Evolutionary conservation across 2,797 vertebrate genomes (phyloP).

Genomic region (Sebastolobus alascanus): DNA sequence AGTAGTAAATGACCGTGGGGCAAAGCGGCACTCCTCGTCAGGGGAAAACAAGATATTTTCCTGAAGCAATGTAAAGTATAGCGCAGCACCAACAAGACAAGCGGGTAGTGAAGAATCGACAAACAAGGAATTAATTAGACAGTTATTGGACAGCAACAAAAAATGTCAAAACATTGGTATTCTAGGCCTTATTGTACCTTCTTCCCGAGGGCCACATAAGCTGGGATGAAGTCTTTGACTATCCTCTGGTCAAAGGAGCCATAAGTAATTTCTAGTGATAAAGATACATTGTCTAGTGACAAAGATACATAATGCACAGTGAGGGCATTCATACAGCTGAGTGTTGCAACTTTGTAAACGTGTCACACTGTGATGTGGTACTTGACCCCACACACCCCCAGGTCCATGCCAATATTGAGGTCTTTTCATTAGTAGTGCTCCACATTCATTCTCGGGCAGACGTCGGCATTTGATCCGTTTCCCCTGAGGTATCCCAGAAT

Average conservation of each 20-base stretch:
- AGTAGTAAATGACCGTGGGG: slow-evolving; percentile 90
- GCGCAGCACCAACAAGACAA: slow-evolving; percentile 86
- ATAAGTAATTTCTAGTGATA: too few species aligned
- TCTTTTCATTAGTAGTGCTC: slow-evolving; percentile 91
- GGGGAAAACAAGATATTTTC: slow-evolving; percentile 86
- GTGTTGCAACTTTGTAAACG: too few species aligned
- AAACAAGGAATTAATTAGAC: slow-evolving; percentile 40
- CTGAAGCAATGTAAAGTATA: slow-evolving; percentile 90
- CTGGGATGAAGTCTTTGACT: too few species aligned
- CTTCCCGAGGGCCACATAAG: too few species aligned
- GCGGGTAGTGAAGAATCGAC: neutral
- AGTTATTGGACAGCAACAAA: too few species aligned
- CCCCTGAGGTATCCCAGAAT: slow-evolving; percentile 93
- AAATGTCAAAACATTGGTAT: too few species aligned
- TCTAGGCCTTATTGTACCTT: too few species aligned
- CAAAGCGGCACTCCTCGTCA: slow-evolving; percentile 88
- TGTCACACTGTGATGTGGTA: slow-evolving; percentile 90
- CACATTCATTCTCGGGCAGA: slow-evolving; percentile 89
- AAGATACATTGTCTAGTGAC: too few species aligned
- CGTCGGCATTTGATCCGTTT: slow-evolving; percentile 90
- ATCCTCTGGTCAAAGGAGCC: too few species aligned
- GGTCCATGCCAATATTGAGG: slow-evolving; percentile 89
- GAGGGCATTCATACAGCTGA: too few species aligned
- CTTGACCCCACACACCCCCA: slow-evolving; percentile 88
- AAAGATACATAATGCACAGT: too few species aligned